phyloP scores from a whole-genome alignment of 2,113 vertebrate species.

The Bubo bubo region DNA sequence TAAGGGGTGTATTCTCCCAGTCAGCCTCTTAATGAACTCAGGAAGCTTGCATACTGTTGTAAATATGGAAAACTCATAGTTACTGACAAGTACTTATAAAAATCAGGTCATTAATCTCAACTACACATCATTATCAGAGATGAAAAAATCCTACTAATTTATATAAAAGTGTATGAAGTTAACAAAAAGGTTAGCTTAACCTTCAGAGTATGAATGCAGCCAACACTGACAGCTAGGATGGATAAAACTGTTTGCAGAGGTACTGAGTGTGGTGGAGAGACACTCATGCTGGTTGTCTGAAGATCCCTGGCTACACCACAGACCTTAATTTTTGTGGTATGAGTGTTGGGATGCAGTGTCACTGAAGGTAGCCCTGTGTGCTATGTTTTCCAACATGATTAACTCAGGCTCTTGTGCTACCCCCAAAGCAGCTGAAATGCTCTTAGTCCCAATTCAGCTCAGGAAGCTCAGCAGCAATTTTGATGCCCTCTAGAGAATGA shows the following conservation, averaged over 20 bases:
- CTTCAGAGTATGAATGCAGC: not conserved
- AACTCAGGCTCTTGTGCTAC: not conserved
- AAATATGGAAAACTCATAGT: not conserved
- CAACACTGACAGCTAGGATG: not conserved
- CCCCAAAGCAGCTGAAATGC: not conserved
- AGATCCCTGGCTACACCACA: not conserved
- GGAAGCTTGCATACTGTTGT: not conserved
- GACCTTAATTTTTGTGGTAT: not conserved
- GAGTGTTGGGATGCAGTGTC: not conserved
- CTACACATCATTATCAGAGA: not conserved
- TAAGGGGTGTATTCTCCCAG: not conserved
- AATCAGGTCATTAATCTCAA: not conserved
- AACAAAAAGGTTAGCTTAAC: not conserved
- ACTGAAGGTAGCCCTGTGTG: not conserved
- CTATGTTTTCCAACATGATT: not conserved
- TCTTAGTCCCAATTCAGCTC: not conserved
- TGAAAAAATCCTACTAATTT: not conserved
- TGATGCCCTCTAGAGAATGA: not conserved
- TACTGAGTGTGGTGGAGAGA: not conserved
- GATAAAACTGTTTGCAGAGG: not conserved
- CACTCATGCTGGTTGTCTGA: not conserved
- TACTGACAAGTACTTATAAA: not conserved
- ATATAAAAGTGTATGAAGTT: not conserved
- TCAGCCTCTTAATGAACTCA: not conserved
- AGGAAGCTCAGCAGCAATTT: not conserved